These are phyloP conservation scores for Drepanosiphum platanoidis DNA, from an alignment of 2,888 invertebrate species.

Conservation along the genomic window DNA sequence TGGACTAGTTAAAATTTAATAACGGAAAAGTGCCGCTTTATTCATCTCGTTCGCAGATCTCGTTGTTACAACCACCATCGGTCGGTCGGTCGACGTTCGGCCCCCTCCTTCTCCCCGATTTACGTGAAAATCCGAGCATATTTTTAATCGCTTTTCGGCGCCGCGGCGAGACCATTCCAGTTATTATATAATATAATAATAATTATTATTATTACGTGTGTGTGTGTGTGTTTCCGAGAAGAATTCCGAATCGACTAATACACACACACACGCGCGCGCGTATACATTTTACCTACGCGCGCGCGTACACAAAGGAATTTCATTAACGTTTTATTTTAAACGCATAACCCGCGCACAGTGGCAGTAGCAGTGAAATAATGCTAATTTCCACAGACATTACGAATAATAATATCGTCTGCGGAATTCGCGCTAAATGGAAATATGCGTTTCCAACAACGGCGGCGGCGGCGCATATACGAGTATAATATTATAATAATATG, in stretches of 20 bases:
- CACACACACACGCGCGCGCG: neutral
- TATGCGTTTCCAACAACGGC: neutral
- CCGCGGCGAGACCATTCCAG: neutral
- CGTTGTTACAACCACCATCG: neutral
- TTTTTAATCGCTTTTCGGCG: conserved; percentile 28
- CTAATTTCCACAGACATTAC: neutral
- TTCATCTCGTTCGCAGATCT: neutral
- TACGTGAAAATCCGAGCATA: neutral
- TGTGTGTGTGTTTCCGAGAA: neutral
- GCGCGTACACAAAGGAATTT: neutral
- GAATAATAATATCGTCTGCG: neutral
- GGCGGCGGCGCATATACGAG: neutral
- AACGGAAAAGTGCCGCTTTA: conserved; percentile 15
- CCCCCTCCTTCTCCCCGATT: neutral
- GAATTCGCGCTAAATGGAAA: neutral
- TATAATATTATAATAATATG: too few relatives aligned
- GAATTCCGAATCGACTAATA: conserved; percentile 17
- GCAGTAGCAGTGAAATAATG: conserved; percentile 2
- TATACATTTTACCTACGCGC: neutral
- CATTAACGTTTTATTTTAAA: conserved; percentile 1
- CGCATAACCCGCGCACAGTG: too few relatives aligned
- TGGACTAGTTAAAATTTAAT: conserved; percentile 47
- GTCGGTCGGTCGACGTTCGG: neutral
- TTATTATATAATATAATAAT: neutral
- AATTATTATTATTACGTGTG: neutral